Evolutionary conservation across 2,888 invertebrate genomes (phyloP).

Genomic region (Troilus luridus): DNA sequence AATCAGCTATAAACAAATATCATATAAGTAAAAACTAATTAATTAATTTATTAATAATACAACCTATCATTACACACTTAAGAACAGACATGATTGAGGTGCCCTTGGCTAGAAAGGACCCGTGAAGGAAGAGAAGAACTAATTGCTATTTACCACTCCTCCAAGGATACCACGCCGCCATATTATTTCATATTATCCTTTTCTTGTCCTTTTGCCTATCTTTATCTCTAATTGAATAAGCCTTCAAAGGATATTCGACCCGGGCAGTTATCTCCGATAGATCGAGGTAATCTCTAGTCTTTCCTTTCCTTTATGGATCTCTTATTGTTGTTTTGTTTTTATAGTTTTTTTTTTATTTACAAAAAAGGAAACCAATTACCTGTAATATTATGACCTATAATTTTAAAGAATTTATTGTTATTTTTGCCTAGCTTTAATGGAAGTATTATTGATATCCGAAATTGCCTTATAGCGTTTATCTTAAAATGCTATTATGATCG

Average conservation of each 20-base stretch:
- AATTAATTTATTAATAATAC: no score
- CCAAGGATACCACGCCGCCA: constrained; percentile 2
- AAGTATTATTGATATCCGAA: not conserved
- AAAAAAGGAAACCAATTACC: not conserved
- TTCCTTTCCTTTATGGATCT: constrained; percentile 1
- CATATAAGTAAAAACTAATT: no score
- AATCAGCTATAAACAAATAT: no score
- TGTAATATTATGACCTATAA: not conserved
- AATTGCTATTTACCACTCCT: not conserved
- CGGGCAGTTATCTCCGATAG: not conserved
- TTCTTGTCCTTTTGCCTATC: constrained; percentile 3
- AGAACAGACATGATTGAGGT: no score
- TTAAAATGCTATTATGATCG: not conserved
- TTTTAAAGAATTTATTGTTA: not conserved
- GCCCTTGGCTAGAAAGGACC: not conserved
- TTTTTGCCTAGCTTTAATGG: not conserved
- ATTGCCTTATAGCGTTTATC: not conserved
- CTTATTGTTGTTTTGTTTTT: not conserved
- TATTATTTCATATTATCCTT: not conserved
- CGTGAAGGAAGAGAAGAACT: not conserved
- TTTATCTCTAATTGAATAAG: constrained; percentile 12
- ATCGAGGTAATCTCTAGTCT: not conserved
- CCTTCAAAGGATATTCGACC: constrained; percentile 10
- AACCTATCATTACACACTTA: no score
- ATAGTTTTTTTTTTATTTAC: not conserved